Evolutionary conservation across 2,797 vertebrate genomes (phyloP).

Genomic region (Holocentrus rufus): DNA sequence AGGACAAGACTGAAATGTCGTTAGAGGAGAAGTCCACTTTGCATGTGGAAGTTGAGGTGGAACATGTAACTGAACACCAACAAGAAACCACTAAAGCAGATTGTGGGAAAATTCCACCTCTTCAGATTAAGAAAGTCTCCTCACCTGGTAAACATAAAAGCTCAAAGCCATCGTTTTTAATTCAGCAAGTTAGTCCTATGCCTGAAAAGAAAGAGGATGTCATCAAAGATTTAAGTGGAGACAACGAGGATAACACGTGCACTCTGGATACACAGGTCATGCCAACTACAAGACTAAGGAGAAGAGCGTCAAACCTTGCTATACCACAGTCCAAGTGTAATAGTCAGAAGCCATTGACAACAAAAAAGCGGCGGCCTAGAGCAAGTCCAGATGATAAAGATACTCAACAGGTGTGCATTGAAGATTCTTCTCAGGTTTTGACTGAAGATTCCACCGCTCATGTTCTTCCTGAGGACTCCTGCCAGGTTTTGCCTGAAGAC

Average conservation of each 20-base stretch:
- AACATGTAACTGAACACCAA: constrained; percentile 62
- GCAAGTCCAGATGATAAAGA: constrained; percentile 51
- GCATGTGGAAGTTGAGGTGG: constrained; percentile 65
- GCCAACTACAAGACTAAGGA: constrained; percentile 69
- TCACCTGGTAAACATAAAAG: constrained; percentile 82
- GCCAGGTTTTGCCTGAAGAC: constrained; percentile 48
- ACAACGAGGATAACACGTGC: constrained; percentile 54
- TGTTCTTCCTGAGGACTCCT: constrained; percentile 60
- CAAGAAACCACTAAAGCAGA: constrained; percentile 68
- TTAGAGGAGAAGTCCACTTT: constrained; percentile 58
- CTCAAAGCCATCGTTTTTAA: constrained; percentile 82
- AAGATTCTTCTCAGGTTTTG: constrained; percentile 65
- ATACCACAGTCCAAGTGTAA: constrained; percentile 66
- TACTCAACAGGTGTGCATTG: constrained; percentile 30
- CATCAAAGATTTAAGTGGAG: constrained; percentile 61
- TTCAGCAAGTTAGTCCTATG: constrained; percentile 76
- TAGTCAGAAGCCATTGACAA: constrained; percentile 63
- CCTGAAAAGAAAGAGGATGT: constrained; percentile 71
- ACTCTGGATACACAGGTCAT: constrained; percentile 46
- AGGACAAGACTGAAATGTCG: constrained; percentile 26
- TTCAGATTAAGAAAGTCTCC: constrained; percentile 84
- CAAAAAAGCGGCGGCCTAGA: constrained; percentile 71
- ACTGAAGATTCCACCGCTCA: constrained; percentile 56
- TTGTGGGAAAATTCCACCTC: constrained; percentile 76
- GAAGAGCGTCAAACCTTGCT: constrained; percentile 65